Evolutionary conservation across 2,797 vertebrate genomes (phyloP).

Genomic region (Esox lucius): DNA sequence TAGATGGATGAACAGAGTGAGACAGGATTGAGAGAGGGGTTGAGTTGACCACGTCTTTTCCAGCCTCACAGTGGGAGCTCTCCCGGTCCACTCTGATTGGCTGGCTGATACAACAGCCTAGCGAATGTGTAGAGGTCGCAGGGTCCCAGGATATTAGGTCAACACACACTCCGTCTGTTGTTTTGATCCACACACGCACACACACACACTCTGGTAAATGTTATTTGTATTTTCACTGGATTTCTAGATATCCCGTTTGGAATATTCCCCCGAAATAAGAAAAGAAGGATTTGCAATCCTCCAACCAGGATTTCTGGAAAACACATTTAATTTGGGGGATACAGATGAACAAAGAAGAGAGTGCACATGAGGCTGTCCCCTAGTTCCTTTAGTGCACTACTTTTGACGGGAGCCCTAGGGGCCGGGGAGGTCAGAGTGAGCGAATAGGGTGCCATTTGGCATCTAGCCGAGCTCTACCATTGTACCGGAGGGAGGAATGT

Average conservation of each 20-base stretch:
- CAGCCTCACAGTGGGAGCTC: constrained; percentile 44
- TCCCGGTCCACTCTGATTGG: constrained; percentile 44
- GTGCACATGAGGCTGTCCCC: neutral
- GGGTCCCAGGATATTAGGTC: constrained; percentile 31
- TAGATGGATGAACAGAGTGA: constrained; percentile 3
- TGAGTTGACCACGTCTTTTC: constrained; percentile 42
- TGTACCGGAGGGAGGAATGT: constrained; percentile 5
- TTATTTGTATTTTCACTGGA: too few species aligned
- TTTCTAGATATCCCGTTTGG: too few species aligned
- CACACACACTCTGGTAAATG: neutral
- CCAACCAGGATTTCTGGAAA: too few species aligned
- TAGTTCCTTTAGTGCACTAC: neutral
- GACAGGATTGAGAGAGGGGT: constrained; percentile 36
- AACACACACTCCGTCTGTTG: constrained; percentile 28
- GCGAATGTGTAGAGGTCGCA: constrained; percentile 56
- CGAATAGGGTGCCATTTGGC: neutral
- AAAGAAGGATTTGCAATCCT: too few species aligned
- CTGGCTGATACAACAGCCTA: constrained; percentile 23
- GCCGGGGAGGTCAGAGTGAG: neutral
- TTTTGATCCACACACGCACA: too few species aligned
- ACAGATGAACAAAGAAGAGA: too few species aligned
- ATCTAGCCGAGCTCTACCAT: neutral
- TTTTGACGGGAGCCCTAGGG: neutral
- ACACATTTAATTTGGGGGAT: too few species aligned
- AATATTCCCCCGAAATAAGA: too few species aligned